Evolutionary conservation across 2,113 vertebrate species (phyloP).

Genomic region (Turnix velox): DNA sequence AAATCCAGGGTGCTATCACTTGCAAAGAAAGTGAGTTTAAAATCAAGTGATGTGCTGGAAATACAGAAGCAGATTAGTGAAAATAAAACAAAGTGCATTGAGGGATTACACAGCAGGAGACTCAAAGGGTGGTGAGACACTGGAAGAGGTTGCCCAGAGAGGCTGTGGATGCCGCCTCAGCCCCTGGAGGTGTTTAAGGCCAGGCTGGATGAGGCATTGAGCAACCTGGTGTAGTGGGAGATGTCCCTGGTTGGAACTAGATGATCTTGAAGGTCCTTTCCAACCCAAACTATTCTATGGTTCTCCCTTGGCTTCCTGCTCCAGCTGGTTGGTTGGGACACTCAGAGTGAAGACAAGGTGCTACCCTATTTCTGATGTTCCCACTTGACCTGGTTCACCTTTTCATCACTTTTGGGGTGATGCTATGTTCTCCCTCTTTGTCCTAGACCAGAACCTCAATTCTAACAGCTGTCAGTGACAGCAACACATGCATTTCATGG

Average conservation of each 20-base stretch:
- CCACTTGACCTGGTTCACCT: not conserved
- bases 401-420: too few relatives aligned
- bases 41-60: not conserved
- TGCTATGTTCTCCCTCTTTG: not conserved
- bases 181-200: too few relatives aligned
- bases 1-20: not conserved
- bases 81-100: not conserved
- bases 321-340: not conserved
- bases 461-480: not conserved
- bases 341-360: not conserved
- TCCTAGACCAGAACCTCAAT: not conserved
- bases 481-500: fast-evolving
- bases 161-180: too few relatives aligned
- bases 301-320: not conserved
- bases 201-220: too few relatives aligned
- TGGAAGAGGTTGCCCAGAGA: too few relatives aligned
- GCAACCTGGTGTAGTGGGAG: too few relatives aligned
- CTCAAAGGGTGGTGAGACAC: too few relatives aligned
- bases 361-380: not conserved
- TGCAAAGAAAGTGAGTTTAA: not conserved
- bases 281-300: too few relatives aligned
- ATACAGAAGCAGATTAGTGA: fast-evolving
- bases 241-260: too few relatives aligned
- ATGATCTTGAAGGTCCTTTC: too few relatives aligned
- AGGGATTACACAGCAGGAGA: fast-evolving